Evolutionary conservation across 2,888 invertebrate genomes (phyloP), one percentile per base, ranked within the genome.

Genomic region (Ashinkailepas kermadecensis): DNA sequence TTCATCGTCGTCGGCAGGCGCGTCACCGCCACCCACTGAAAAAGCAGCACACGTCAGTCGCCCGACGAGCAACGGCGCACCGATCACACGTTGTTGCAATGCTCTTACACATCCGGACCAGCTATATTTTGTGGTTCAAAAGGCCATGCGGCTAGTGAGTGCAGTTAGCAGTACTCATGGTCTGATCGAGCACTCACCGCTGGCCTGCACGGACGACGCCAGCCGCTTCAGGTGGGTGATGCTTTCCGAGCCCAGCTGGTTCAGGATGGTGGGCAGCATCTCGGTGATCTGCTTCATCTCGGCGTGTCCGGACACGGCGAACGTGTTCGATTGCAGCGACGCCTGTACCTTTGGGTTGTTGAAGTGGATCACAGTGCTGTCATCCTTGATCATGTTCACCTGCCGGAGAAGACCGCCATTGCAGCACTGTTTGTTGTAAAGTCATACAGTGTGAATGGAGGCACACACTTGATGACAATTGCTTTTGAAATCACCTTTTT

Each of bases 301-400:
- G 23, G 97, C 98, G 89, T 98, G 97, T 13, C 99, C 99, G 80
- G 96, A 97, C 85, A 99, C 96, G 84, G 99, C 98, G 89, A 99
- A 99, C 85, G 99, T 99, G 89, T 99, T 99, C 82, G 99, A 97
- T 82, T 97, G 95, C 85, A 99, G 91, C 81, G 99, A 99, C 83
- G 99, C 99, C 89, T 99, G 99, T 82, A 99, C 99, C 90, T 99
- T 99, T 65, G 99, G 99, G 89, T 99, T 99, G 89, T 99, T 99
- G 88, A 99, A 99, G 88, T 99, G 99, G 88, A 99, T 98, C 82
- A 99, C 99, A 84, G 96, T 95, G 83, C 99, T 96, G 89, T 99
- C 99, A 89, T 99, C 99, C 90, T 99, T 99, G 87, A 99, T 99
- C 94, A 99, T 99, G 89, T 99, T 99, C 82, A 98, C 90, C 89